These are phyloP conservation scores for Alca torda DNA, from an alignment of 2,797 vertebrate genomes.

Conservation along the genomic window DNA sequence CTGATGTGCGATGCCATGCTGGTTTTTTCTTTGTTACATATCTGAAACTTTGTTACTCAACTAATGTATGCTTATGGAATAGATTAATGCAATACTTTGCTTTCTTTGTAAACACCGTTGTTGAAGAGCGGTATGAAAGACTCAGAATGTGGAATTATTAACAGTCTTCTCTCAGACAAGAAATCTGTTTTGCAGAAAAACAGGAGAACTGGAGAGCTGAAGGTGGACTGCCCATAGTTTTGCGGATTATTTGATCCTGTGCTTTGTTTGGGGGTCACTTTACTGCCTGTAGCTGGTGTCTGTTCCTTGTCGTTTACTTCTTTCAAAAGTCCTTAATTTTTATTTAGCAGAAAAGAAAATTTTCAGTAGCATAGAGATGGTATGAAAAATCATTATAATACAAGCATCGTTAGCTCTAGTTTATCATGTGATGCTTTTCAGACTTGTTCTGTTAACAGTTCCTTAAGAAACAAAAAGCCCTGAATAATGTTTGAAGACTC, in stretches of 20 bases:
- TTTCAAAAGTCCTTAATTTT: background rate
- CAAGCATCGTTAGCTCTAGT: background rate
- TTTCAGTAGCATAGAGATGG: background rate
- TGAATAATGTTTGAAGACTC: background rate
- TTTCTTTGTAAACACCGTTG: background rate
- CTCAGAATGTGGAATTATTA: background rate
- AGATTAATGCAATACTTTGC: background rate
- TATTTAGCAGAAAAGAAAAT: background rate
- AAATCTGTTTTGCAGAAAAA: background rate
- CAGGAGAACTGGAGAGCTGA: background rate
- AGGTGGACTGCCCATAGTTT: background rate
- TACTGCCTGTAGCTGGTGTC: background rate
- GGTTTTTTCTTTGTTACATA: background rate
- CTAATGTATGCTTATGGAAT: background rate
- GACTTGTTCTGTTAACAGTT: background rate
- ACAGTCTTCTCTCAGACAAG: background rate
- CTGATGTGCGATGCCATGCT: background rate
- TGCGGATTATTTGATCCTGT: background rate
- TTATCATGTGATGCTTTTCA: background rate
- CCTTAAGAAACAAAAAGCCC: background rate
- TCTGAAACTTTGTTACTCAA: background rate
- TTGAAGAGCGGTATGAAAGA: background rate
- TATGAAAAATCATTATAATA: background rate
- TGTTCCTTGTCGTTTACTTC: background rate
- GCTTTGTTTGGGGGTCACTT: background rate